Base-by-base conservation (phyloP, 2,888 invertebrate genomes). In the Thalpophila matura region DNA sequence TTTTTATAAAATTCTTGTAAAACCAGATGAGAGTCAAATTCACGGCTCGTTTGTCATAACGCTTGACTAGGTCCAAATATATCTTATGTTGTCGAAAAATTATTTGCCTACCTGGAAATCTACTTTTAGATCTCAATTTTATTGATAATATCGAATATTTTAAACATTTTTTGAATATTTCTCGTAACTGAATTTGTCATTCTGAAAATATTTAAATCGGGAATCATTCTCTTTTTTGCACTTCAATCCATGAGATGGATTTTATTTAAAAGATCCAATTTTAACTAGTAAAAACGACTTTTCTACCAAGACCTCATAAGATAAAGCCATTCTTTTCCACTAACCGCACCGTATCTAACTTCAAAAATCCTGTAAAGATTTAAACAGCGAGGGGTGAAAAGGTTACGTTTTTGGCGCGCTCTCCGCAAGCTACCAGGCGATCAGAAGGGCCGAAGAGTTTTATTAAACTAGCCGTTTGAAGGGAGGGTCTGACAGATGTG, bases 401-500 rank as follows among this genome's bases (percentile, higher is more conserved):
- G 45, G 51, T 74, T 55, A 58, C 53, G 29, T 16, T 59, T 72
- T 71, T 51, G 54, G 59, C 61, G 56, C 53, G 53, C 7, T 53
- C 51, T 65, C 51, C 42, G 68, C 68, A 27, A 60, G 66, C 67
- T 87, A 87, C 83, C 83, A 86, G 86, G 86, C 69, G 57, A 50
- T 50, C 77, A 83, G 70, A 71, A 65, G 71, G 67, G 60, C 47
- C 66, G 60, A 74, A 49, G 73, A 79, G 80, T 66, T 71, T 51
- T 56, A 66, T 62, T 63, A 76, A 79, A 74, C 65, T 67, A 70
- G 54, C 61, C 70, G 50, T 64, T 60, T 63, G 58, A 74, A 74
- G 64, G 75, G 84, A 78, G 78, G 70, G 63, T 74, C 58, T 79
- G 80, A 81, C 83, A 84, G 84, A 84, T 84, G 84, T 77, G 80